Conservation (phyloP, 2,113 vertebrate species). For the Corydoras sp. region DNA sequence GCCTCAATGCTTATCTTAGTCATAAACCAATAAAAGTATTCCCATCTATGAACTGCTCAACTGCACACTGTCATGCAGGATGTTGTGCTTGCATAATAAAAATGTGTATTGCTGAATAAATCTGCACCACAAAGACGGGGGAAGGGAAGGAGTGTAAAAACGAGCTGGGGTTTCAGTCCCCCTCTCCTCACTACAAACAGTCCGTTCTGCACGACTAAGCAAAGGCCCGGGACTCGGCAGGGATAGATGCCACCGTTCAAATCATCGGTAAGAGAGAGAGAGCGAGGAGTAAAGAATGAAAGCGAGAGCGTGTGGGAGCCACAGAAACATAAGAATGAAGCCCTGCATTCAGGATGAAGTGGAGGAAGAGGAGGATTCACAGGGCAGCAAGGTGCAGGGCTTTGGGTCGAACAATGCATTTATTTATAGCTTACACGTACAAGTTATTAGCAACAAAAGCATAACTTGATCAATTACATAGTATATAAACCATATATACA, state of each 20-base stretch:
- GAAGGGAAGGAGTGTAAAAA: conserved; percentile 14
- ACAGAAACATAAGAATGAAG: neutral
- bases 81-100: conserved; percentile 34
- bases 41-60: conserved; percentile 2
- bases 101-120: conserved; percentile 38
- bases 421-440: conserved; percentile 4
- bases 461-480: too few relatives aligned
- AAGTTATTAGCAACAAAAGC: neutral
- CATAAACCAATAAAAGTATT: neutral
- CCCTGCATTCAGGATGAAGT: neutral
- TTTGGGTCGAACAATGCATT: conserved; percentile 21
- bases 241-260: conserved; percentile 35
- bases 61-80: neutral
- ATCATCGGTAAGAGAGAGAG: conserved; percentile 33
- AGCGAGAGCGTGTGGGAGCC: neutral
- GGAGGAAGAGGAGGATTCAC: neutral
- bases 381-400: neutral
- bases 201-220: conserved; percentile 45
- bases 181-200: conserved; percentile 24
- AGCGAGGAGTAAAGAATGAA: conserved; percentile 11
- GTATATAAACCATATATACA: too few relatives aligned
- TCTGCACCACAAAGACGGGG: conserved; percentile 28
- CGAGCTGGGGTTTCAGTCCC: conserved; percentile 21
- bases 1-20: neutral
- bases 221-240: conserved; percentile 37